Conservation (phyloP, 2,797 vertebrate genomes). For the Morus bassanus region DNA sequence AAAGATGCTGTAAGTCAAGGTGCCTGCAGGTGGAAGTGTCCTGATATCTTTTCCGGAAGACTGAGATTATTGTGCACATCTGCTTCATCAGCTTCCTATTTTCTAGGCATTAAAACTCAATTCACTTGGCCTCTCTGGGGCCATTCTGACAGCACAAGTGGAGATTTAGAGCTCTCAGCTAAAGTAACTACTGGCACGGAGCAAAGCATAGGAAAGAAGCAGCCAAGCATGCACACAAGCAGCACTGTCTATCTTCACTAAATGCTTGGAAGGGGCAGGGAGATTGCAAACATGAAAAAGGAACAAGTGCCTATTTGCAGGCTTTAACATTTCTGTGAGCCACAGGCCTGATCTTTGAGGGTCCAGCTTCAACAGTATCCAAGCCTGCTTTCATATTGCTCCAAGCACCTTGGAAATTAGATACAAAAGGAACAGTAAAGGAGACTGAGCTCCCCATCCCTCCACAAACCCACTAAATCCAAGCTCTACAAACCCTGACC, state of each 20-base stretch:
- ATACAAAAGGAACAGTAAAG: neutral
- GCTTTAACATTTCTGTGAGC: neutral
- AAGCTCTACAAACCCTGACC: neutral
- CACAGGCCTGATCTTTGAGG: neutral
- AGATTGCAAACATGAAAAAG: neutral
- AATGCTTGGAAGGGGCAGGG: neutral
- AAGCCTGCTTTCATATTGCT: neutral
- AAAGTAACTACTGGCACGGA: neutral
- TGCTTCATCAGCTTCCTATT: neutral
- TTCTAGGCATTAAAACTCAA: neutral
- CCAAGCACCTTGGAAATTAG: neutral
- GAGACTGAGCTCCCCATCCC: neutral
- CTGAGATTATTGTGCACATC: neutral
- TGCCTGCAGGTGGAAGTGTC: neutral
- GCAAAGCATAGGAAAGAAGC: neutral
- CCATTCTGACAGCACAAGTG: neutral
- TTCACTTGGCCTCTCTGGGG: neutral
- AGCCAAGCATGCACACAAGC: neutral
- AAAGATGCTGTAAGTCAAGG: neutral
- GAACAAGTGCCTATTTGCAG: neutral
- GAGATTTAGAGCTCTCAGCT: neutral
- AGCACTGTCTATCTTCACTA: neutral
- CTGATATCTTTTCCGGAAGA: neutral
- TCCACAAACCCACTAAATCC: neutral
- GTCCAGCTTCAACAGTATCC: neutral